phyloP scores from a whole-genome alignment of 2,888 invertebrate genomes.

The Acronicta leporina region DNA sequence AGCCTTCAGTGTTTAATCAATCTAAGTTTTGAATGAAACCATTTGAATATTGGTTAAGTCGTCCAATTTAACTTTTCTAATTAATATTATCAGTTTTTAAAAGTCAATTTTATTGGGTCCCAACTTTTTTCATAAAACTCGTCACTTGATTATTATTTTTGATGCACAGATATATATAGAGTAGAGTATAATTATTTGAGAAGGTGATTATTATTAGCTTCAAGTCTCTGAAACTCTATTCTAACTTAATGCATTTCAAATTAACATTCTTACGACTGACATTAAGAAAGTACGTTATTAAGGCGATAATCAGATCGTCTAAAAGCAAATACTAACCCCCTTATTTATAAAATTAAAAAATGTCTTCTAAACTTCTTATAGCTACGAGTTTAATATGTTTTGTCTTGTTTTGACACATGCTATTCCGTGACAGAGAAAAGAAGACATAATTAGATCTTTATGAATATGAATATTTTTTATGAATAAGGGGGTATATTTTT shows the following conservation, averaged over 20 bases:
- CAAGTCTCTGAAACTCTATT: not conserved
- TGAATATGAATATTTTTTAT: too few relatives aligned
- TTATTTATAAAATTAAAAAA: too few relatives aligned
- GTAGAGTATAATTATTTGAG: not conserved
- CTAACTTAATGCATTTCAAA: not conserved
- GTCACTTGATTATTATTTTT: not conserved
- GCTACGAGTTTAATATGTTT: too few relatives aligned
- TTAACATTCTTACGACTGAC: too few relatives aligned
- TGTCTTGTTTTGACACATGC: too few relatives aligned
- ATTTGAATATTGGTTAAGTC: not conserved
- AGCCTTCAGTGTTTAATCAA: not conserved
- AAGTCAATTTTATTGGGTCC: not conserved
- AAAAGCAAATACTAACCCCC: too few relatives aligned
- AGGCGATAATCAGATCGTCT: too few relatives aligned
- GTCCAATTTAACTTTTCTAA: not conserved
- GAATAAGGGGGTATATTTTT: too few relatives aligned
- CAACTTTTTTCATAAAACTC: not conserved
- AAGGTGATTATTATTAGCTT: not conserved
- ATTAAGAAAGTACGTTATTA: too few relatives aligned
- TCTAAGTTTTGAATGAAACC: not conserved
- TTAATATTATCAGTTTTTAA: not conserved
- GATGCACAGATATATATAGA: not conserved
- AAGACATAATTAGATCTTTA: too few relatives aligned
- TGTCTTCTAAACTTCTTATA: too few relatives aligned
- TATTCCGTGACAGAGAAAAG: too few relatives aligned